Conservation (phyloP, 2,797 vertebrate genomes). For the Hozukius guyotensis region DNA sequence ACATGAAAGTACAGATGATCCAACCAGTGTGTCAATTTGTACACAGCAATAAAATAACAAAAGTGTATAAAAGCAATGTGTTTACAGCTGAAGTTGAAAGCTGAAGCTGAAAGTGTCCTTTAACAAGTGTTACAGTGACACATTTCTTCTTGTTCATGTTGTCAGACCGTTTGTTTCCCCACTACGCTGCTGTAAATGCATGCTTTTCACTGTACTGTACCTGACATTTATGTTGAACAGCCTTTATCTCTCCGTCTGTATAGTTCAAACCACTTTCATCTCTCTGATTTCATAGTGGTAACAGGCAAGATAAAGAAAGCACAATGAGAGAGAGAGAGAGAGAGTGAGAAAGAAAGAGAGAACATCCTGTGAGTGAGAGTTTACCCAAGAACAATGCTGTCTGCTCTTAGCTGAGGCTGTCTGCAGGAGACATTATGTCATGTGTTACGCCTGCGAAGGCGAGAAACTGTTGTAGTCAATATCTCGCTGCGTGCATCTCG, state of each 20-base stretch:
- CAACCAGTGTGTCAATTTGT: neutral
- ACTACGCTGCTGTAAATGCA: slow-evolving; percentile 23
- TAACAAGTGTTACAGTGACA: neutral
- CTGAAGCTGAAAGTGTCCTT: slow-evolving; percentile 5
- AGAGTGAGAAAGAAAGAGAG: slow-evolving; percentile 42
- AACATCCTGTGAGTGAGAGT: slow-evolving; percentile 66
- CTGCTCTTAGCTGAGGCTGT: slow-evolving; percentile 58
- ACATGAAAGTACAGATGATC: neutral
- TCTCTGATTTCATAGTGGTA: slow-evolving; percentile 9
- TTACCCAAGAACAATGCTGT: slow-evolving; percentile 62
- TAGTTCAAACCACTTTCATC: slow-evolving; percentile 51
- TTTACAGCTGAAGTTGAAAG: neutral
- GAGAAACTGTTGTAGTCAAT: slow-evolving; percentile 65
- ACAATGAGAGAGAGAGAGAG: slow-evolving; percentile 11
- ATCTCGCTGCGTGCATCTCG: slow-evolving; percentile 38
- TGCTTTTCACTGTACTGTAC: slow-evolving; percentile 5
- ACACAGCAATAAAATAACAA: neutral
- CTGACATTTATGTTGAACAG: slow-evolving; percentile 31
- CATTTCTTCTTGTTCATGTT: neutral
- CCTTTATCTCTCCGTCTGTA: slow-evolving; percentile 40
- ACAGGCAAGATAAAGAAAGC: slow-evolving; percentile 39
- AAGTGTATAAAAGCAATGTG: neutral
- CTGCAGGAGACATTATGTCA: slow-evolving; percentile 72
- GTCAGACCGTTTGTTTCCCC: slow-evolving; percentile 11
- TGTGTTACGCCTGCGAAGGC: slow-evolving; percentile 56